phyloP scores from a whole-genome alignment of 2,797 vertebrate species.

The Remorina albescens region DNA sequence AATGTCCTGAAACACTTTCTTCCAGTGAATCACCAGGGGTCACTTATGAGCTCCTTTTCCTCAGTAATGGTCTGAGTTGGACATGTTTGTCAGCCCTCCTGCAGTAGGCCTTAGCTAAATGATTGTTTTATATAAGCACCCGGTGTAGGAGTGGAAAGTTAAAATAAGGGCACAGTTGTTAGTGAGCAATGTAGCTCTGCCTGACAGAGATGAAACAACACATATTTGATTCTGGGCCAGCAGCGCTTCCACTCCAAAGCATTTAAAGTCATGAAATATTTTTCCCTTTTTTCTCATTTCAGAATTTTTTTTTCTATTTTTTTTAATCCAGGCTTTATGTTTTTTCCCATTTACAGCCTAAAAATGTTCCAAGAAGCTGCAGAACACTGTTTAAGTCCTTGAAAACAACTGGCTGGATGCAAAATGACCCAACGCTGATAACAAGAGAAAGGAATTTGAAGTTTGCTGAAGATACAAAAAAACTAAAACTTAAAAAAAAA shows the following conservation, averaged over 20 bases:
- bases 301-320: too few relatives aligned
- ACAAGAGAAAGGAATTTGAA: constrained; percentile 25
- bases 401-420: constrained; percentile 7
- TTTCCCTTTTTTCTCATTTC: constrained; percentile 18
- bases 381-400: background rate
- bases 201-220: constrained; percentile 26
- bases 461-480: constrained; percentile 32
- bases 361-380: background rate
- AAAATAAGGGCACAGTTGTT: constrained; percentile 48
- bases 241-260: constrained; percentile 1
- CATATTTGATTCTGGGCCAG: constrained; percentile 21
- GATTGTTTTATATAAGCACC: constrained; percentile 54
- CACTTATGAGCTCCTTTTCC: background rate
- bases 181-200: constrained; percentile 41
- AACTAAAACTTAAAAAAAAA: constrained; percentile 19
- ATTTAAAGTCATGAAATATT: constrained; percentile 14
- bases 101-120: constrained; percentile 37
- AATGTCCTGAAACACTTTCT: too few relatives aligned
- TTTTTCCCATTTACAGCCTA: background rate
- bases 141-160: constrained; percentile 53
- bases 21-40: too few relatives aligned
- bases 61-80: constrained; percentile 8
- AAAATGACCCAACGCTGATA: constrained; percentile 21
- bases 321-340: constrained; percentile 2
- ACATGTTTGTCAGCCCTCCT: constrained; percentile 33